Evolutionary conservation across 1,140 invertebrate species (phyloP).

Genomic region (Pinna nobilis): DNA sequence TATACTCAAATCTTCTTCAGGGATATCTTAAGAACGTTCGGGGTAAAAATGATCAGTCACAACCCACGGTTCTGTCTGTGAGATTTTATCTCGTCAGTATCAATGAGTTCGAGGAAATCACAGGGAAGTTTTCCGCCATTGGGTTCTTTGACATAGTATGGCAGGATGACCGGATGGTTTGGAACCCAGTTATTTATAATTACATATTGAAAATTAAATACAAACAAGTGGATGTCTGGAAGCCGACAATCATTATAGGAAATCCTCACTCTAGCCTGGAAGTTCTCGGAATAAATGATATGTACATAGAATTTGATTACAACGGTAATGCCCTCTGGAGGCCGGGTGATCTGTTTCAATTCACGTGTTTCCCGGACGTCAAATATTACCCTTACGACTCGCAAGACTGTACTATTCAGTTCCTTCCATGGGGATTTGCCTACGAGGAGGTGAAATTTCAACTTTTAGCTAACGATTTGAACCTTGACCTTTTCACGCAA

Average conservation of each 20-base stretch:
- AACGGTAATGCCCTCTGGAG: slow-evolving; percentile 17
- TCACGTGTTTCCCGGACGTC: slow-evolving; percentile 6
- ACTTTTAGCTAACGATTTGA: neutral
- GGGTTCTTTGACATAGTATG: slow-evolving; percentile 12
- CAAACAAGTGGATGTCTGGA: slow-evolving; percentile 26
- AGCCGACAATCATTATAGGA: slow-evolving; percentile 19
- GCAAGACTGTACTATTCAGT: slow-evolving; percentile 11
- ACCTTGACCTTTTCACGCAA: neutral
- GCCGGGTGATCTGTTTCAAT: slow-evolving; percentile 6
- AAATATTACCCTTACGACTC: slow-evolving; percentile 26
- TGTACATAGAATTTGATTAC: neutral
- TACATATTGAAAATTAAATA: neutral
- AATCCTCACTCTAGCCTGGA: slow-evolving; percentile 14
- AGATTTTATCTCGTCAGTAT: slow-evolving; percentile 31
- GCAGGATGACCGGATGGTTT: slow-evolving; percentile 19
- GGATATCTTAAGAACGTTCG: neutral
- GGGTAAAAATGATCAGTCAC: neutral
- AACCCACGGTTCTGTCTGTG: neutral
- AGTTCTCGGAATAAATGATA: slow-evolving; percentile 9
- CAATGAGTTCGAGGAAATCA: slow-evolving; percentile 33
- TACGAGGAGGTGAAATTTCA: neutral
- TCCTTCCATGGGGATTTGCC: slow-evolving; percentile 4
- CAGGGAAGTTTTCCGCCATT: slow-evolving; percentile 27
- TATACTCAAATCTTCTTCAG: too few relatives aligned
- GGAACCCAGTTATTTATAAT: slow-evolving; percentile 23